A percentile compares a stretch with the other conserved stretches of the same genome.
These are phyloP conservation scores for Apodemus sylvaticus DNA, from an alignment of 2,113 vertebrate species.

Conservation along the genomic window DNA sequence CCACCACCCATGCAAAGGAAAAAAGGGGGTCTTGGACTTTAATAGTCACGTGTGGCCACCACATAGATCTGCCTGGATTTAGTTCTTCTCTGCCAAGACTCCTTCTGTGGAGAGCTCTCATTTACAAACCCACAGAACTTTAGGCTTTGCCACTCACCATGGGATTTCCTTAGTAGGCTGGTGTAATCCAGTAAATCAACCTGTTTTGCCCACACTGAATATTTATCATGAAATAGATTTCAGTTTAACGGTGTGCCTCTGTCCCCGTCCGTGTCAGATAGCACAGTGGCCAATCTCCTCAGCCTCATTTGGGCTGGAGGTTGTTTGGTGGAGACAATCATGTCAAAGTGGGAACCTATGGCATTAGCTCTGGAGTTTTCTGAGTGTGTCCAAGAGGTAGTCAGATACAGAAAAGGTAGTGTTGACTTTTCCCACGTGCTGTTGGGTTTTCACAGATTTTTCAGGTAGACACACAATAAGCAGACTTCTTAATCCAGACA, in stretches of 20 bases:
- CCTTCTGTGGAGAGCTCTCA: constrained; percentile 74
- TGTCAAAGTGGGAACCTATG: constrained; percentile 45
- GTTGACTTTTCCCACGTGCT: constrained; percentile 66
- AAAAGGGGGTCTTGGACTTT: neutral
- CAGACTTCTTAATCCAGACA: constrained; percentile 79
- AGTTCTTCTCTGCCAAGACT: constrained; percentile 76
- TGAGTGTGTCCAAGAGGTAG: constrained; percentile 43
- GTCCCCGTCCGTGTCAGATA: neutral
- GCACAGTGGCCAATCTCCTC: constrained; percentile 67
- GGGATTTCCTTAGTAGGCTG: constrained; percentile 84
- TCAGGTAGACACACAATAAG: constrained; percentile 84
- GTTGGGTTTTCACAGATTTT: constrained; percentile 81
- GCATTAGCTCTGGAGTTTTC: constrained; percentile 71
- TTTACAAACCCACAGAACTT: constrained; percentile 83
- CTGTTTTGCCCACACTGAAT: constrained; percentile 79
- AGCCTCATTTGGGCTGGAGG: constrained; percentile 65
- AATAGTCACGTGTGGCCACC: constrained; percentile 47
- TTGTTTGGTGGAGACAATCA: constrained; percentile 25
- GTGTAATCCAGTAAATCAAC: constrained; percentile 85
- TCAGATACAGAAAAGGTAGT: constrained; percentile 52
- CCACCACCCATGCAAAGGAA: constrained; percentile 32
- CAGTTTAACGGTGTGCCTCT: constrained; percentile 75
- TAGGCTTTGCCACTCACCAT: constrained; percentile 81
- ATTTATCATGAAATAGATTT: constrained; percentile 84
- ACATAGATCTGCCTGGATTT: constrained; percentile 76